Percentiles rank a stretch among this genome's conserved stretches.
Evolutionary conservation across 2,888 invertebrate species (phyloP).

Genomic region (Microctonus hyperodae): DNA sequence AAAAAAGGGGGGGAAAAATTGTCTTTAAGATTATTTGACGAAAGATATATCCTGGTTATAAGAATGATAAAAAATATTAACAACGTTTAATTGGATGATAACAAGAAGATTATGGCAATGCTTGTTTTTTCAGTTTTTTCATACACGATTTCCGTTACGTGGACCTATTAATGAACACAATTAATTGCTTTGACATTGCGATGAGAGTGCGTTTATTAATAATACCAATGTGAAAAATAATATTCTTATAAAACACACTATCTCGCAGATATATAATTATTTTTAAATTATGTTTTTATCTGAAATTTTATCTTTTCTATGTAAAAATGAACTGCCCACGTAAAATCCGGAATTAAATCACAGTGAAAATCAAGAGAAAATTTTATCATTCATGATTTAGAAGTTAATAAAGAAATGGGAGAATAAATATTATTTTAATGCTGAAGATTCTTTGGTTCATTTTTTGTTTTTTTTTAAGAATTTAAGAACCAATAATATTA

Average conservation of each 20-base stretch:
- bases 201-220: constrained; percentile 24
- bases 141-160: constrained; percentile 14
- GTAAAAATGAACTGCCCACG: constrained; percentile 22
- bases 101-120: constrained; percentile 28
- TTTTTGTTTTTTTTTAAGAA: constrained; percentile 13
- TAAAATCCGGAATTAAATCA: constrained; percentile 24
- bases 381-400: constrained; percentile 1
- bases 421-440: constrained; percentile 22
- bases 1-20: constrained; percentile 10
- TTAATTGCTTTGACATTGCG: constrained; percentile 33
- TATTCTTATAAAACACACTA: constrained; percentile 27
- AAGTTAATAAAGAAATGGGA: background rate
- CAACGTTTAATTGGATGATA: constrained; percentile 10
- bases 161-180: constrained; percentile 27
- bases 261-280: constrained; percentile 26
- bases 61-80: constrained; percentile 14
- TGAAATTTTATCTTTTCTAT: background rate
- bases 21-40: background rate
- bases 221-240: constrained; percentile 29
- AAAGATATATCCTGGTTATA: constrained; percentile 16
- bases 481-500: constrained; percentile 24
- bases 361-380: constrained; percentile 22
- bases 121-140: constrained; percentile 7
- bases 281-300: background rate
- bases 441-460: constrained; percentile 27